Evolutionary conservation across 1,140 invertebrate genomes (phyloP).

Genomic region (Laupala kohalensis): DNA sequence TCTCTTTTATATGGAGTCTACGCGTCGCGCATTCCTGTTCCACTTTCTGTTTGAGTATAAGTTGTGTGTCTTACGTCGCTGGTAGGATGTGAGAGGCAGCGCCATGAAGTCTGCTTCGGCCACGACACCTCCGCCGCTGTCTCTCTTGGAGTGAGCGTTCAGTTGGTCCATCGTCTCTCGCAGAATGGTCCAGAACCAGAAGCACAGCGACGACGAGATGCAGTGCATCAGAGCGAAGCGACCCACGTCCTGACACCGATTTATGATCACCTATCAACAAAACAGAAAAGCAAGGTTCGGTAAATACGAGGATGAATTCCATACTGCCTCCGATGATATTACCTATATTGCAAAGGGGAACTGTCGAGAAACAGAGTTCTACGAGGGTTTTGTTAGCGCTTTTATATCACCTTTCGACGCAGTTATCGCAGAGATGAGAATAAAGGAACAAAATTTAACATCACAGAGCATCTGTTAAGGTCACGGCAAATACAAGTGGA

Average conservation of each 20-base stretch:
- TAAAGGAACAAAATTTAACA: no score
- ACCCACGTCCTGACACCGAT: constrained; percentile 39
- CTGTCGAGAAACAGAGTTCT: no score
- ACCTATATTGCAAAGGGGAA: neutral
- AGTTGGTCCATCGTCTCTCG: constrained; percentile 49
- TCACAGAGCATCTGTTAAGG: no score
- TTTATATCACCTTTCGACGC: no score
- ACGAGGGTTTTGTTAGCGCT: no score
- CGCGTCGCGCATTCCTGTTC: no score
- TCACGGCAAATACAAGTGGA: no score
- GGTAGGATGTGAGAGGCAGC: constrained; percentile 22
- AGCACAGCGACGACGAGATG: constrained; percentile 53
- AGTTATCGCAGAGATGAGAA: no score
- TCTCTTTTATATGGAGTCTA: no score
- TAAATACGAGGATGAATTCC: no score
- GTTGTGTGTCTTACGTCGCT: constrained; percentile 15
- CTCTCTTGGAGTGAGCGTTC: constrained; percentile 5
- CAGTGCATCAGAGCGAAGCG: constrained; percentile 60
- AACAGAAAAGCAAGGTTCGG: neutral
- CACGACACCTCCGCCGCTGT: constrained; percentile 12
- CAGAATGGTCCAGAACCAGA: constrained; percentile 59
- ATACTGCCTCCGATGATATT: neutral
- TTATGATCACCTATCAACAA: constrained; percentile 41
- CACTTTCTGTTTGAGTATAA: no score
- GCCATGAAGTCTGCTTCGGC: constrained; percentile 15